Conservation (phyloP, 2,888 invertebrate genomes). For the Plagiodera versicolora region DNA sequence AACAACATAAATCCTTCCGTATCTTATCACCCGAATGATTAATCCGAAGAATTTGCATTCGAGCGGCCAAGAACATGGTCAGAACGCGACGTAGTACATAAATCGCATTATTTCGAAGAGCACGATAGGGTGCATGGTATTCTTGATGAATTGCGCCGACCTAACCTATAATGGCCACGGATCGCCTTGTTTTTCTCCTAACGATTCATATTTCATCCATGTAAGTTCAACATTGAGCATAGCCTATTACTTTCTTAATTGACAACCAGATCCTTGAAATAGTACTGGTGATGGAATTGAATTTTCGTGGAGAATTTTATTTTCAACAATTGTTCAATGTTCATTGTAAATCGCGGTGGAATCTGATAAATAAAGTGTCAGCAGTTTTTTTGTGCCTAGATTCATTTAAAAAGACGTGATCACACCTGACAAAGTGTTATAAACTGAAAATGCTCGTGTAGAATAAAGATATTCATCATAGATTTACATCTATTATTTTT, state of each 20-base stretch:
- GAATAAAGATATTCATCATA: no score
- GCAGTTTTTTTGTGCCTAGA: no score
- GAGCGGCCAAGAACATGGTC: neutral
- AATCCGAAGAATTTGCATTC: neutral
- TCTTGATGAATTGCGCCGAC: neutral
- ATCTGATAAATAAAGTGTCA: no score
- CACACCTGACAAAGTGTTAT: no score
- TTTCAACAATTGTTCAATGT: no score
- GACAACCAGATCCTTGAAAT: conserved; percentile 3
- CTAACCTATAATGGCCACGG: neutral
- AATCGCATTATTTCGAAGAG: neutral
- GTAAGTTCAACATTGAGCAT: neutral
- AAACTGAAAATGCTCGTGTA: no score
- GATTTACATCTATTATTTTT: no score
- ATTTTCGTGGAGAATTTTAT: no score
- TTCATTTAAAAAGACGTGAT: no score
- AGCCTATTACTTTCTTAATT: conserved; percentile 13
- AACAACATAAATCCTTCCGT: neutral
- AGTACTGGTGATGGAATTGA: no score
- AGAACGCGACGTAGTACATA: neutral
- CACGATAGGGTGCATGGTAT: neutral
- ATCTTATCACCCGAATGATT: neutral
- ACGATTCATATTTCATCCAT: conserved; percentile 6
- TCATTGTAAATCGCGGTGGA: no score
- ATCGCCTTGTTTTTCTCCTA: neutral